Base-by-base conservation (phyloP, 2,888 invertebrate species). In the Aporophyla nigra region DNA sequence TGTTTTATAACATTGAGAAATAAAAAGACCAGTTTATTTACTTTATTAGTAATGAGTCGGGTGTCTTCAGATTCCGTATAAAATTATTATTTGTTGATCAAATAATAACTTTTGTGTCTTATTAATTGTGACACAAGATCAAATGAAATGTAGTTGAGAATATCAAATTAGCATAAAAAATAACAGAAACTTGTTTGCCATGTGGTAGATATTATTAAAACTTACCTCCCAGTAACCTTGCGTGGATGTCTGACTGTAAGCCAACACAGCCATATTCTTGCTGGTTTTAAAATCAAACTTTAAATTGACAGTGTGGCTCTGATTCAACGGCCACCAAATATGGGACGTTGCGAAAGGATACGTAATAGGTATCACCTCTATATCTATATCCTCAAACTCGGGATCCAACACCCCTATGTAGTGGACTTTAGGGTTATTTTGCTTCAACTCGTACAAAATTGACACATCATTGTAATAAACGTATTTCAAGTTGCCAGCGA, bases 381-480 rank as follows among this genome's bases (percentile, higher is more conserved):
- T 98, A 93, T 98, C 98, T 71, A 98, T 97, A 91, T 98, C 98
- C 90, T 98, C 97, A 90, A 98, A 98, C 92, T 99, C 98, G 5
- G 98, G 98, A 89, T 98, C 98, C 82, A 99, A 94, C 12, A 98
- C 97, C 58, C 98, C 97, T 86, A 98, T 98, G 91, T 98, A 98
- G 92, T 98, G 98, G 19, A 98, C 98, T 97, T 99, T 98, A 43
- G 98, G 98, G 93, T 98, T 98, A 85, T 98, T 98, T 88, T 98
- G 98, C 88, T 98, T 98, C 81, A 99, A 94, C 91, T 99, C 99
- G 92, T 99, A 99, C 81, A 99, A 97, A 85, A 99, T 98, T 0
- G 99, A 99, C 51, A 99, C 98, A 91, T 99, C 99, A 93, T 99
- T 99, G 94, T 99, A 99, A 93, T 98, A 99, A 66, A 99, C 98